Base-by-base conservation (phyloP, 2,888 invertebrate genomes). In the Agrochola lota region DNA sequence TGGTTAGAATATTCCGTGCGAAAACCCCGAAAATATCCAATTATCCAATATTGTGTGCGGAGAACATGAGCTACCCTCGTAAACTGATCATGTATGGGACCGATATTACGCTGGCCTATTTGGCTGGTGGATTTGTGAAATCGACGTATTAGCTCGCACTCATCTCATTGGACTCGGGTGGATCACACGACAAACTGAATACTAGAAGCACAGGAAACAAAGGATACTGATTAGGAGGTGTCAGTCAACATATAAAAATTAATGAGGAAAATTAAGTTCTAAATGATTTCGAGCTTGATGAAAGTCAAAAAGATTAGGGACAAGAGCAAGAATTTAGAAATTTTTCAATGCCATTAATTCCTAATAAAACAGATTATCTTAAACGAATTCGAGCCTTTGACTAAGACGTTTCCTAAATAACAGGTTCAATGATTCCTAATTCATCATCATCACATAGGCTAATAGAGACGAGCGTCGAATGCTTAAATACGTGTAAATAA, bases 401-500 rank as follows among this genome's bases (percentile, higher is more conserved):
- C 57, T 52, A 67, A 78, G 63, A 66, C 15, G 49, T 72, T 74
- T 85, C 76, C 71, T 72, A 46, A 67, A 77, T 57, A 74, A 67
- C 79, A 76, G 70, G 78, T 78, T 72, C 63, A 70, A 77, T 83
- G 73, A 79, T 82, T 81, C 79, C 77, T 85, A 84, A 87, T 89
- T 85, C 85, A 87, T 87, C 87, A 76, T 85, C 85, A 87, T 87
- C 87, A 76, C 86, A 80, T 79, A 80, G 89, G 87, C 91, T 94
- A 93, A 93, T 92, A 90, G 90, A 60, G 89, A 83, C 85, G 86
- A 80, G 67, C 76, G 67, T 66, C 88, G 95, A 94, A 95, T 94
- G 88, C 87, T 90, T 92, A 93, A 94, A 94, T 89, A 90, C 90
- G 91, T 89, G 92, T 94, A 94, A 94, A 94, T 94, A 94, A 93